These are phyloP conservation scores for Leptopilina drosophilae DNA, from an alignment of 2,888 invertebrate species.

Conservation along the genomic window DNA sequence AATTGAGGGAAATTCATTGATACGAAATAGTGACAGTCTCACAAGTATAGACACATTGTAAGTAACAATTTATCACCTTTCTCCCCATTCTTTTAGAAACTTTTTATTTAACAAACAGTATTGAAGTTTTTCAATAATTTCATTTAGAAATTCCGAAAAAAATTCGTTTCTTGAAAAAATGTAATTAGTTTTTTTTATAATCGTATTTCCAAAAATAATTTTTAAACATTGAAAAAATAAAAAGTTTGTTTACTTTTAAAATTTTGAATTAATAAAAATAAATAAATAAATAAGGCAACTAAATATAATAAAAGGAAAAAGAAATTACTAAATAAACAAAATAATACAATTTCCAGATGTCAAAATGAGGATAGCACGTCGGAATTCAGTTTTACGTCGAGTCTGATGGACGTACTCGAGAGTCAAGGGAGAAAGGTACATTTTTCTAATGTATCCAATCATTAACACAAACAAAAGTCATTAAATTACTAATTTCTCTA, in stretches of 20 bases:
- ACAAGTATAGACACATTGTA: slow-evolving; percentile 73
- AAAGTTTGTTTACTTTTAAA: too few relatives aligned
- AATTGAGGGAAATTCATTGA: slow-evolving; percentile 66
- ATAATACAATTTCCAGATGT: slow-evolving; percentile 60
- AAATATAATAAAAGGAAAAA: too few relatives aligned
- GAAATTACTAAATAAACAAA: too few relatives aligned
- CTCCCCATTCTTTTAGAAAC: not conserved
- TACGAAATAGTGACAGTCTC: slow-evolving; percentile 63
- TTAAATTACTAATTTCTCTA: not conserved
- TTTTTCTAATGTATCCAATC: not conserved
- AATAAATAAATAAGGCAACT: too few relatives aligned
- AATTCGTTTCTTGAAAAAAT: too few relatives aligned
- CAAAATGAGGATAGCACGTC: slow-evolving; percentile 72
- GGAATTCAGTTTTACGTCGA: slow-evolving; percentile 80
- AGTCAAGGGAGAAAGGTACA: slow-evolving; percentile 74
- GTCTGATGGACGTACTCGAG: slow-evolving; percentile 78
- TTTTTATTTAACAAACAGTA: too few relatives aligned
- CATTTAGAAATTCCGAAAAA: too few relatives aligned
- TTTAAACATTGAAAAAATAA: too few relatives aligned
- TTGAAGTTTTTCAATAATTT: too few relatives aligned
- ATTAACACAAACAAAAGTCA: not conserved
- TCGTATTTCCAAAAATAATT: too few relatives aligned
- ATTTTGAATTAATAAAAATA: too few relatives aligned
- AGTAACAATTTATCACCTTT: slow-evolving; percentile 52
- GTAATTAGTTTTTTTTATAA: too few relatives aligned